These are phyloP conservation scores for Ephialtes manifestator DNA, from an alignment of 2,888 invertebrate species.

Conservation along the genomic window DNA sequence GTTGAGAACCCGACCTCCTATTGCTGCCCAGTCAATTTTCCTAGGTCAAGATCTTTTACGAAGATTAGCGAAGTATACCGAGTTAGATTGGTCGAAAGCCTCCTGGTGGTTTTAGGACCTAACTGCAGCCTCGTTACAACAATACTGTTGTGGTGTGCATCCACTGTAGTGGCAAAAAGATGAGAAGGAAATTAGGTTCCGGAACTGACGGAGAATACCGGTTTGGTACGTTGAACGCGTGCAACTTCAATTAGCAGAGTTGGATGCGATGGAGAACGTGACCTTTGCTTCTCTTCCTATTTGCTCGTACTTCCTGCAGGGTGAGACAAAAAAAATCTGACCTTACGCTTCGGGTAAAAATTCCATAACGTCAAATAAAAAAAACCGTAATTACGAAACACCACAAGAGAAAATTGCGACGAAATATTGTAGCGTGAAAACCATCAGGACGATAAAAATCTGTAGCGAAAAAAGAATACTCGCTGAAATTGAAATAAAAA, in stretches of 20 bases:
- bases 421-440: too few relatives aligned
- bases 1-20: constrained; percentile 37
- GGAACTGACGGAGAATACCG: constrained; percentile 47
- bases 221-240: constrained; percentile 55
- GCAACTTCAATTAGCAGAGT: constrained; percentile 64
- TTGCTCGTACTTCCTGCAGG: not conserved
- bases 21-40: constrained; percentile 48
- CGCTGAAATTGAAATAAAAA: too few relatives aligned
- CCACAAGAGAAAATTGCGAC: too few relatives aligned
- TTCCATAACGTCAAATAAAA: too few relatives aligned
- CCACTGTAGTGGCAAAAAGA: constrained; percentile 49
- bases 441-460: too few relatives aligned
- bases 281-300: not conserved
- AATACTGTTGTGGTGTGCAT: constrained; percentile 46
- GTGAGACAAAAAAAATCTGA: not conserved
- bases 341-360: too few relatives aligned
- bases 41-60: constrained; percentile 57
- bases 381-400: too few relatives aligned
- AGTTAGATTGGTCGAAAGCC: not conserved
- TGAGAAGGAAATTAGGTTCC: constrained; percentile 60
- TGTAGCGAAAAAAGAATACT: too few relatives aligned
- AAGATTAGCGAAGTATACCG: constrained; percentile 44
- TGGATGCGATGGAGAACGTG: not conserved
- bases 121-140: constrained; percentile 9
- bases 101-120: not conserved